These are phyloP conservation scores for Penelope pileata DNA, from an alignment of 2,113 vertebrate species.

Conservation along the genomic window DNA sequence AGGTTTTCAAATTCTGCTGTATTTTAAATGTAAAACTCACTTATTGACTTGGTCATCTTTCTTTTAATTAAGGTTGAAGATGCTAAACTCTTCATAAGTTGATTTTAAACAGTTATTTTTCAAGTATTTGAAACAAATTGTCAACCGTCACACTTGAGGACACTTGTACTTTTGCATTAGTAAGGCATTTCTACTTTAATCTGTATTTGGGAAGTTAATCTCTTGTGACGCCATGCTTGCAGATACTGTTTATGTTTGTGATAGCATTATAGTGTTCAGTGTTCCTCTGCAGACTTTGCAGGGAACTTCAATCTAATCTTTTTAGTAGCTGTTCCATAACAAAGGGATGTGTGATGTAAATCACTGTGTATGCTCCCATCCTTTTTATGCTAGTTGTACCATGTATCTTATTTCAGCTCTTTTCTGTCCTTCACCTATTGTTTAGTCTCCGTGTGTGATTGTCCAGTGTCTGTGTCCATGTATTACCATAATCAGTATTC, in stretches of 20 bases:
- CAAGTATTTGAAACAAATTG: background rate
- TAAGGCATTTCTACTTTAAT: background rate
- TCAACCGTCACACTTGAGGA: background rate
- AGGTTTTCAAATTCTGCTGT: background rate
- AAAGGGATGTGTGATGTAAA: background rate
- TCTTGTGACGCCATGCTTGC: background rate
- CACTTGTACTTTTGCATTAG: background rate
- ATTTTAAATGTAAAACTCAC: background rate
- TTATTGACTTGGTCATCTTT: background rate
- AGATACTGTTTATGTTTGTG: slow-evolving; percentile 18
- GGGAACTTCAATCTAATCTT: slow-evolving; percentile 20
- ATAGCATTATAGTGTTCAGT: background rate
- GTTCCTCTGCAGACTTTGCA: background rate
- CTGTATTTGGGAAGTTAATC: background rate
- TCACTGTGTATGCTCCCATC: background rate
- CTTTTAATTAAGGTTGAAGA: background rate
- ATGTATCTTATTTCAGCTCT: background rate
- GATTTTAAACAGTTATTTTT: background rate
- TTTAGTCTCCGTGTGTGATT: background rate
- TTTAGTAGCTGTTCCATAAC: background rate
- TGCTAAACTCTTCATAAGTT: background rate
- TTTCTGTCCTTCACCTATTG: background rate
- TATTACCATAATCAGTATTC: background rate
- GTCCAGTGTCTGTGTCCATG: background rate
- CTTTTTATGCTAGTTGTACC: background rate